Conservation (phyloP, 2,113 vertebrate genomes). For the cattle (Bos taurus) region ARS-UCD2.0 NC_037330.1:53435501-53436000, state of each 20-base stretch:
- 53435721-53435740: background rate
- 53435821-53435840: background rate
- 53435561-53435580: background rate
- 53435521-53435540: background rate
- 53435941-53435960: background rate
- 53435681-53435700: background rate
- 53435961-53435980: background rate
- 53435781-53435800: background rate
- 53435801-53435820: background rate
- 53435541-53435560: conserved; percentile 2
- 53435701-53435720: background rate
- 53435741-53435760: background rate
- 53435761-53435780: background rate
- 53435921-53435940: background rate
- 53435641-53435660: background rate
- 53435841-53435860: background rate
- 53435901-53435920: background rate
- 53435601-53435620: background rate
- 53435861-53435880: background rate
- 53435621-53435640: background rate
- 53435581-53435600: background rate
- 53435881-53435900: background rate
- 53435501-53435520: background rate
- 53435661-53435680: background rate
- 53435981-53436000: background rate